Conservation (phyloP, 1,140 invertebrate genomes). For the Tribolium madens region DNA sequence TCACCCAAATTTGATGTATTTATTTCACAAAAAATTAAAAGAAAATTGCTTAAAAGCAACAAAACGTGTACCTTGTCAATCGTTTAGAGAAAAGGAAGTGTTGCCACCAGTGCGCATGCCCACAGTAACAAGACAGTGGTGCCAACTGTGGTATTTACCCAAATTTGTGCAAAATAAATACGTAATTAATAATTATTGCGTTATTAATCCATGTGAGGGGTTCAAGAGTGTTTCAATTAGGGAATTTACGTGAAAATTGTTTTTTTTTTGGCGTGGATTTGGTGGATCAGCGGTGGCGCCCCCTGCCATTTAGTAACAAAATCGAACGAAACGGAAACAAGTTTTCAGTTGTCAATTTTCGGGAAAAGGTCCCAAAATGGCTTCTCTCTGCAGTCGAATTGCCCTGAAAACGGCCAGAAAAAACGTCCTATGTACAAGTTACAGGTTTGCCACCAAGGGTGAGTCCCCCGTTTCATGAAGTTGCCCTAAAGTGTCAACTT, state of each 20-base stretch:
- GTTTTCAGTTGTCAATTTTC: constrained; percentile 34
- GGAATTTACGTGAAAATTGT: no score
- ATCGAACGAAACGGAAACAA: constrained; percentile 26
- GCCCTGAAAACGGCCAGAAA: constrained; percentile 67
- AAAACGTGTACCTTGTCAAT: constrained; percentile 60
- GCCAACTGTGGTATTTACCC: neutral
- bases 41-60: constrained; percentile 42
- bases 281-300: neutral
- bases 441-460: constrained; percentile 66
- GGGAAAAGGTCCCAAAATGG: constrained; percentile 66
- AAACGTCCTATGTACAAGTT: constrained; percentile 66
- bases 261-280: neutral
- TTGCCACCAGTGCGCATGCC: constrained; percentile 15
- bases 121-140: neutral
- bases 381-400: constrained; percentile 70
- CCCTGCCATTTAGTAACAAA: neutral
- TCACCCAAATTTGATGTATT: constrained; percentile 8
- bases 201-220: no score
- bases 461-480: constrained; percentile 51
- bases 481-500: neutral
- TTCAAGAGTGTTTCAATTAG: no score
- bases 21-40: constrained; percentile 41
- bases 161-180: neutral
- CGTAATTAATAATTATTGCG: no score
- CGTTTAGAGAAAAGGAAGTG: constrained; percentile 50